Base-by-base conservation (phyloP, 2,888 invertebrate species). In the Sarcophaga caerulescens region DNA sequence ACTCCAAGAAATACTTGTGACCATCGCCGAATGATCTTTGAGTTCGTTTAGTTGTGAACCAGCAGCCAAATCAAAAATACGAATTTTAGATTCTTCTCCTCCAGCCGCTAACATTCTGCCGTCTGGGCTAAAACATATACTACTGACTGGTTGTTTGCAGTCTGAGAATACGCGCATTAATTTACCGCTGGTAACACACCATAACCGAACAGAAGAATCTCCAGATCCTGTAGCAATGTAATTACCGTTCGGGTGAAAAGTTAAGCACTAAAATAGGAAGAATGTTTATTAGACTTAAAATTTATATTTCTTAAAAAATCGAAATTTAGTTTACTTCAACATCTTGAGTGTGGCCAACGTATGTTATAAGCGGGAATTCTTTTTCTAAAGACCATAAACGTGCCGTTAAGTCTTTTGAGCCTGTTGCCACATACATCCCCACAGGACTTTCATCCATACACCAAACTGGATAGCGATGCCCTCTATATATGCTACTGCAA, bases 381-480 rank as follows among this genome's bases (percentile, higher is more conserved):
- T 96, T 95, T 91, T 98, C 97, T 60, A 93, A 92, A 88, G 91
- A 95, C 98, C 98, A 99, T 90, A 99, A 93, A 63, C 98, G 95
- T 57, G 98, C 96, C 77, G 96, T 97, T 92, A 96, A 96, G 93
- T 99, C 99, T 63, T 96, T 95, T 14, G 98, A 97, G 19, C 98
- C 98, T 0, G 97, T 97, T 19, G 97, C 98, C 85, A 98, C 92
- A 92, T 98, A 98, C 89, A 96, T 95, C 85, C 96, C 96, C 92
- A 91, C 94, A 88, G 92, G 95, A 94, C 94, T 96, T 90, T 95
- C 94, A 91, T 96, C 96, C 92, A 98, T 94, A 92, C 97, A 97
- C 97, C 98, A 98, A 88, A 99, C 96, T 1, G 98, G 97, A 90
- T 97, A 97, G 90, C 95, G 96, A 93, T 99, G 98, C 47, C 98